phyloP scores from a whole-genome alignment of 2,888 invertebrate species.

The Drosophila affinis region DNA sequence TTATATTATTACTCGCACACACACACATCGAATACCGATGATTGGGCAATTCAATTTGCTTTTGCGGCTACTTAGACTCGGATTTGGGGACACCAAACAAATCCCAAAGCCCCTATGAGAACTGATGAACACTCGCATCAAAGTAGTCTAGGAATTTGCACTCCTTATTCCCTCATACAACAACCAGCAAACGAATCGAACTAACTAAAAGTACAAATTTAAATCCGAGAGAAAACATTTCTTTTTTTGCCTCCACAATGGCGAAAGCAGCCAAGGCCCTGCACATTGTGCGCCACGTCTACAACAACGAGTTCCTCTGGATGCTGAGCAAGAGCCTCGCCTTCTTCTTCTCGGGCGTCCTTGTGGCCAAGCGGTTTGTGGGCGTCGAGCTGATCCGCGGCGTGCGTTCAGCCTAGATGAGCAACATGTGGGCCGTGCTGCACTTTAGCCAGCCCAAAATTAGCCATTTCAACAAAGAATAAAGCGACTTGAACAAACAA shows the following conservation, averaged over 20 bases:
- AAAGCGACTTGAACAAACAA: slow-evolving; percentile 24
- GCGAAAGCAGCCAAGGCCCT: slow-evolving; percentile 85
- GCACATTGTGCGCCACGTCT: slow-evolving; percentile 87
- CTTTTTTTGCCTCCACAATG: slow-evolving; percentile 84
- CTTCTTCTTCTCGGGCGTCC: slow-evolving; percentile 90
- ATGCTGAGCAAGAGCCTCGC: slow-evolving; percentile 91
- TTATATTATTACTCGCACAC: slow-evolving; percentile 25
- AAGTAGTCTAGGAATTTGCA: too few relatives aligned
- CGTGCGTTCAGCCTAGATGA: slow-evolving; percentile 52
- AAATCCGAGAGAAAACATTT: too few relatives aligned
- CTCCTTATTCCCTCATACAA: background rate
- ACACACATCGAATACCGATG: background rate
- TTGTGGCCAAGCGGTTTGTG: slow-evolving; percentile 90
- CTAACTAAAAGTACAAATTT: background rate
- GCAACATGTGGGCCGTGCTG: slow-evolving; percentile 17
- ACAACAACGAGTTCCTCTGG: slow-evolving; percentile 92
- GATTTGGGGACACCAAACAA: slow-evolving; percentile 8
- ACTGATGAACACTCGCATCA: too few relatives aligned
- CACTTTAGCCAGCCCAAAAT: slow-evolving; percentile 37
- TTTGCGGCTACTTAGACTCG: background rate
- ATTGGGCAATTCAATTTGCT: slow-evolving; percentile 46
- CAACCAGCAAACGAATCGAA: background rate
- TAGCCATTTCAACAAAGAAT: slow-evolving; percentile 58
- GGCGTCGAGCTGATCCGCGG: slow-evolving; percentile 90
- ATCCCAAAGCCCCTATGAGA: slow-evolving; percentile 4